Evolutionary conservation across 2,888 invertebrate genomes (phyloP), one percentile per base, ranked within the genome.

Genomic region (Ditylenchus weischeri): DNA sequence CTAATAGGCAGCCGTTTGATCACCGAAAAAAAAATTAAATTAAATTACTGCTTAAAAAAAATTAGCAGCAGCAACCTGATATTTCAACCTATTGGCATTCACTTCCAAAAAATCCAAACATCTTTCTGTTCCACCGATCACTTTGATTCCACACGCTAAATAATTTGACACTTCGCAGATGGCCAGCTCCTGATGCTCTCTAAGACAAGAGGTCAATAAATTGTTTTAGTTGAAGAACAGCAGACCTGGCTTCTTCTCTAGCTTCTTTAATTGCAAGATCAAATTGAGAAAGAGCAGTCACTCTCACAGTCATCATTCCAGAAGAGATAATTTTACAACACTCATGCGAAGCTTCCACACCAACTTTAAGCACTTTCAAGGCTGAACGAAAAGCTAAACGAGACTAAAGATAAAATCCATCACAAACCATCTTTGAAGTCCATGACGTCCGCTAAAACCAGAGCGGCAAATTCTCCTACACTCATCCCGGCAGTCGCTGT

Each of bases 331-430:
- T 85, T 75, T 90, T 89, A 57, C 91, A 89, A 4, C 92, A 92
- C 57, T 88, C 85, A 83, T 91, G 90, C 94, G 95, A 94, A 0
- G 92, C 91, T 79, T 90, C 89, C 0, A 90, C 90, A 75, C 95
- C 87, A 48, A 91, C 86, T 84, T 90, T 90, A 10, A 90, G 89
- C 64, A 93, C 84, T 76, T 88, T 87, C 72, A 93, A 84, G 71
- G 89, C 90, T 86, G 78, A 54, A 83, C n/a, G n/a, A n/a, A n/a
- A n/a, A n/a, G n/a, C n/a, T n/a, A n/a, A n/a, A n/a, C n/a, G n/a
- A n/a, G n/a, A 23, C 89, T 15, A 94, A 86, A 57, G 92, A 88
- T 76, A 89, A 95, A 86, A 65, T 92, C n/a, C n/a, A n/a, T n/a
- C n/a, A n/a, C n/a, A n/a, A n/a, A n/a, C n/a, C n/a, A n/a, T n/a